Base-by-base conservation (phyloP, 2,113 vertebrate species). In the Percina caprodes region DNA sequence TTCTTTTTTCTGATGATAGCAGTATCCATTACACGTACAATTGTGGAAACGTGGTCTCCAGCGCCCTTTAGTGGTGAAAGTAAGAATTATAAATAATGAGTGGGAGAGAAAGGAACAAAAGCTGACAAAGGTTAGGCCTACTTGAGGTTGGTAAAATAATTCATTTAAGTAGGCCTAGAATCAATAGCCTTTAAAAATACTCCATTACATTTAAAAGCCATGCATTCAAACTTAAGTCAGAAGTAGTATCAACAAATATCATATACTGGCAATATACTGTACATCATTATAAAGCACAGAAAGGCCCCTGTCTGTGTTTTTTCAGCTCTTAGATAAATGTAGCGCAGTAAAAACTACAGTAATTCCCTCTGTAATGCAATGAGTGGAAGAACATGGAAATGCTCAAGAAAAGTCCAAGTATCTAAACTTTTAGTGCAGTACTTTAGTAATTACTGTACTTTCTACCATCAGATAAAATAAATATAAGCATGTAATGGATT, bases 31-130 rank as follows among this genome's bases (percentile, higher is more conserved):
- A 6, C 18, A 15, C 24, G 18, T 10, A 33, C 0, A 3, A n/a
- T 0, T 42, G 23, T 35, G 35, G 52, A 77, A 68, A 68, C 11
- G 18, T 76, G 80, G 88, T 89, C 89, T 92, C 2, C 46, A 79
- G 21, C 71, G 30, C 78, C 87, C 23, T 70, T 72, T 68, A 60
- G 78, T 84, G 93, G 89, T 65, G 2, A 18, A 35, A 14, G 5
- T 21, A 11, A 15, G 26, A 15, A 74, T 23, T 65, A 52, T 58
- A 84, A 35, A 24, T 19, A 3, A 26, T 19, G 48, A 54, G 10
- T 15, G 2, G 19, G 11, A 26, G 16, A 55, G 33, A 82, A 24
- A 42, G 39, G 24, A 13, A 24, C 7, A 9, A 18, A 10, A 14
- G 6, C 1, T 5, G 6, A 3, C 16, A 24, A 55, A 39, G 62